These are phyloP conservation scores for Clangula hyemalis DNA, from an alignment of 2,797 vertebrate genomes.

Conservation along the genomic window DNA sequence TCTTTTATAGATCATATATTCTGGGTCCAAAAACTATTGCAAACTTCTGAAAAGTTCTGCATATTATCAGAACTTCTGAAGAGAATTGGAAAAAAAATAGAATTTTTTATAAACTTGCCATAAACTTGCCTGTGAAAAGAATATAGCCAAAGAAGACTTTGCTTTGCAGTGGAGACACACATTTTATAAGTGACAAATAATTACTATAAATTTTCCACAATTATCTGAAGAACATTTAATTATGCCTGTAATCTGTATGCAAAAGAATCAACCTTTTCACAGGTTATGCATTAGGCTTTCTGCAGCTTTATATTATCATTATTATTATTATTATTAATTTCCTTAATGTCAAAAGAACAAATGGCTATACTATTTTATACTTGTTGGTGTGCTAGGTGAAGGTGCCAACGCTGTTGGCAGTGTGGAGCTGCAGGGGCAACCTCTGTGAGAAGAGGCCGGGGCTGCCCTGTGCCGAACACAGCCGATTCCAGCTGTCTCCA, in stretches of 20 bases:
- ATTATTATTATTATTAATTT: too few relatives aligned
- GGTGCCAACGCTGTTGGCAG: rapidly evolving
- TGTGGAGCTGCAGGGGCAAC: rapidly evolving
- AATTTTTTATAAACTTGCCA: background rate
- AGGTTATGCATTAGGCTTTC: background rate
- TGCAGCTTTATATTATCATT: background rate
- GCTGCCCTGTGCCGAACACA: rapidly evolving
- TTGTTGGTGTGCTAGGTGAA: rapidly evolving
- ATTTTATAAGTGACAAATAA: background rate
- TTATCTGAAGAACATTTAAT: background rate
- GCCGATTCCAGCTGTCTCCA: rapidly evolving
- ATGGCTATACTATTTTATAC: background rate
- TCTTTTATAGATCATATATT: background rate
- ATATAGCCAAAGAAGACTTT: background rate
- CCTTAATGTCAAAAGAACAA: background rate
- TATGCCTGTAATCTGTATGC: background rate
- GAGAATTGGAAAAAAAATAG: background rate
- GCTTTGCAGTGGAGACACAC: background rate
- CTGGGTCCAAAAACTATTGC: too few relatives aligned
- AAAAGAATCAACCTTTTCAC: background rate
- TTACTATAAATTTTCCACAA: background rate
- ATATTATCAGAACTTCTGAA: background rate
- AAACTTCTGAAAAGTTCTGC: background rate
- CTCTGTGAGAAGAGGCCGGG: background rate
- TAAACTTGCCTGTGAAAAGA: background rate